Percentiles rank a stretch among this genome's conserved stretches.
Evolutionary conservation across 2,113 vertebrate genomes (phyloP).

Genomic region (Chaetodon auriga): DNA sequence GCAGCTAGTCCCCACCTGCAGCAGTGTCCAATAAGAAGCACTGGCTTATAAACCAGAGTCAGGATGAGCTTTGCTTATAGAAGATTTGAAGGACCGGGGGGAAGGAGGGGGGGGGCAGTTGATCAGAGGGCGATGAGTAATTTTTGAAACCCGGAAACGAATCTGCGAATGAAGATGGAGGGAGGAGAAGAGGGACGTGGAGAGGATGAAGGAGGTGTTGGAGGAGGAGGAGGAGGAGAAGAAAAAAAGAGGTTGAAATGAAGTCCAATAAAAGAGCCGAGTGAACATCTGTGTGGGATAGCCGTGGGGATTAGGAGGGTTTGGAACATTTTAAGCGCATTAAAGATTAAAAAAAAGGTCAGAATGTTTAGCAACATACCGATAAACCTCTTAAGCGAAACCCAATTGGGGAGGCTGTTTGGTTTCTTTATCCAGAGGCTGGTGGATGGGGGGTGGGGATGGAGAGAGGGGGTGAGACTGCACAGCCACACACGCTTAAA

Average conservation of each 20-base stretch:
- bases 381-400: constrained; percentile 87
- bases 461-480: constrained; percentile 28
- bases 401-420: constrained; percentile 81
- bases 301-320: constrained; percentile 83
- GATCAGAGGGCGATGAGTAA: constrained; percentile 60
- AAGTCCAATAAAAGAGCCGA: constrained; percentile 84
- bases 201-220: constrained; percentile 40
- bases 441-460: constrained; percentile 39
- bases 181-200: constrained; percentile 6
- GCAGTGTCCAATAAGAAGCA: constrained; percentile 38
- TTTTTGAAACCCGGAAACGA: constrained; percentile 74
- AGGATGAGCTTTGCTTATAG: constrained; percentile 38
- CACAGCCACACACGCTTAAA: constrained; percentile 31
- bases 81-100: constrained; percentile 40
- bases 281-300: constrained; percentile 86
- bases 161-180: constrained; percentile 54
- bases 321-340: constrained; percentile 88
- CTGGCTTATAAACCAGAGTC: constrained; percentile 35
- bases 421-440: constrained; percentile 82
- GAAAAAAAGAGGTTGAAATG: constrained; percentile 71
- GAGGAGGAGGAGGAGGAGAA: constrained; percentile 33
- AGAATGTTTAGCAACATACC: constrained; percentile 86
- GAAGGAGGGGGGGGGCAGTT: neutral
- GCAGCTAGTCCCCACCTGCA: neutral
- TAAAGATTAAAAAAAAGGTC: constrained; percentile 87